phyloP scores from a whole-genome alignment of 2,113 vertebrate species.

The Eubucco bourcierii region DNA sequence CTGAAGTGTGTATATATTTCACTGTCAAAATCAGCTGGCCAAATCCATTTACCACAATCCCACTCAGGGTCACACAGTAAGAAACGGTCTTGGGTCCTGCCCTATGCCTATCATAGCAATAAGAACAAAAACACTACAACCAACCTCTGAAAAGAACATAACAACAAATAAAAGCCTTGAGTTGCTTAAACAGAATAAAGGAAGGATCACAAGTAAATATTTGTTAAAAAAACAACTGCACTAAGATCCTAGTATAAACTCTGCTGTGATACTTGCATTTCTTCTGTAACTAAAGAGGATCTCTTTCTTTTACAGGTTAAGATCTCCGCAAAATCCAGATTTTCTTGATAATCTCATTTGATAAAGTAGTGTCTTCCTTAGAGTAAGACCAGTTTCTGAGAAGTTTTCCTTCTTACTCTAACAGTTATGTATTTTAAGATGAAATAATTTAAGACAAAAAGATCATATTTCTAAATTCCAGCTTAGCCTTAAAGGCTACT shows the following conservation, averaged over 20 bases:
- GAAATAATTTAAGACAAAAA: neutral
- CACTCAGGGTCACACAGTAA: neutral
- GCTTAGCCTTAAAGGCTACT: neutral
- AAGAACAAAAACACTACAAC: neutral
- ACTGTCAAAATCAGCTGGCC: neutral
- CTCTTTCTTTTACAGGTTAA: neutral
- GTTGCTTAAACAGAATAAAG: neutral
- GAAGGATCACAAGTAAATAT: neutral
- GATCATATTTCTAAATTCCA: neutral
- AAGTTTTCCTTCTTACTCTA: neutral
- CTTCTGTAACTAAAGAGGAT: neutral
- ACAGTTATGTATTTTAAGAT: neutral
- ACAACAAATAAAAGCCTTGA: neutral
- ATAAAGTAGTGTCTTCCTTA: neutral
- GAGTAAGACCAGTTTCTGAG: neutral
- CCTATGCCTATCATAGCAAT: neutral
- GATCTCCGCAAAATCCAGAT: neutral
- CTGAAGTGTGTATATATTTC: too few relatives aligned
- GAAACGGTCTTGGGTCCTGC: neutral
- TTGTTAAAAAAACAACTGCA: neutral
- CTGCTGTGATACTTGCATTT: neutral
- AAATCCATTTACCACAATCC: neutral
- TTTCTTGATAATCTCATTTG: neutral
- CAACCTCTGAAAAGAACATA: neutral
- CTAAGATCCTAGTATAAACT: neutral